Conservation (phyloP, 1,140 invertebrate genomes). For the Cyclargus thomasi region DNA sequence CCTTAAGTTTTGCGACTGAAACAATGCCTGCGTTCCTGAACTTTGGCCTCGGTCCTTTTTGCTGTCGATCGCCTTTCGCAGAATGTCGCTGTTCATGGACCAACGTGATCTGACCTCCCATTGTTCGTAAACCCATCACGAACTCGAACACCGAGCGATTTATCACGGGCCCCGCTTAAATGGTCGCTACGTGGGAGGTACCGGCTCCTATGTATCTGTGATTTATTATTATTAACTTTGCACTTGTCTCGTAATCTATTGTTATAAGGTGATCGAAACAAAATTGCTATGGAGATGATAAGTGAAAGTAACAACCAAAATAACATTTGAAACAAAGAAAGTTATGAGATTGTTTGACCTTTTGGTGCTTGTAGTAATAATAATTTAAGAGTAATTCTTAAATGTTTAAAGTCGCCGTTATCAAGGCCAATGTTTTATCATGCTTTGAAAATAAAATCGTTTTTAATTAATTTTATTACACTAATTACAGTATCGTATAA, state of each 20-base stretch:
- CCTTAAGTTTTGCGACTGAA: constrained; percentile 18
- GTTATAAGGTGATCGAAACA: constrained; percentile 32
- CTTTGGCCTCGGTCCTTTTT: constrained; percentile 32
- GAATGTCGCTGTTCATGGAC: background rate
- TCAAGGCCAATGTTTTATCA: background rate
- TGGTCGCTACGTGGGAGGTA: constrained; percentile 30
- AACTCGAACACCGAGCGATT: constrained; percentile 22
- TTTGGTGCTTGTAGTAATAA: background rate
- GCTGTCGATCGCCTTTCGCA: constrained; percentile 34
- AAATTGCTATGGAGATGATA: constrained; percentile 24
- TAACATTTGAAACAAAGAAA: constrained; percentile 13
- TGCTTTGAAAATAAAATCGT: no score
- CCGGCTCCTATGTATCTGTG: constrained; percentile 27
- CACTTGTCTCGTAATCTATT: constrained; percentile 27
- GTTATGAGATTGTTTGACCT: background rate
- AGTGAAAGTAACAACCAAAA: constrained; percentile 32
- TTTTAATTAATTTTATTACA: no score
- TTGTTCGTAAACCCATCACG: constrained; percentile 17
- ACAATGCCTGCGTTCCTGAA: constrained; percentile 43
- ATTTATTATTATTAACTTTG: constrained; percentile 45
- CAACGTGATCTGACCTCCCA: constrained; percentile 9
- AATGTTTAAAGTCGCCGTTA: background rate
- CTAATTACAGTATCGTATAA: no score
- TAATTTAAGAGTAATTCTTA: background rate
- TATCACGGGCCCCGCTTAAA: constrained; percentile 28